Conservation (phyloP, 1,140 invertebrate species). For the silkworm (Bombyx mori) region ASM3026992v2 NC_085130.1:11851001-11851500, state of each 20-base stretch:
- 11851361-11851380: constrained; percentile 44
- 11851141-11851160: constrained; percentile 40
- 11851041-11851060: constrained; percentile 54
- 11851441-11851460: constrained; percentile 61
- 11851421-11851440: constrained; percentile 56
- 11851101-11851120: constrained; percentile 61
- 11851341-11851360: constrained; percentile 27
- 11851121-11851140: constrained; percentile 59
- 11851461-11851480: constrained; percentile 57
- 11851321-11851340: constrained; percentile 35
- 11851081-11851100: constrained; percentile 43
- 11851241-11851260: constrained; percentile 62
- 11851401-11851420: constrained; percentile 55
- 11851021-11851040: constrained; percentile 40
- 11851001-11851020: constrained; percentile 30
- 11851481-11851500: constrained; percentile 86
- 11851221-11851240: constrained; percentile 47
- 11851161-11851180: constrained; percentile 37
- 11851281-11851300: constrained; percentile 26
- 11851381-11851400: constrained; percentile 39
- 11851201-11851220: constrained; percentile 43
- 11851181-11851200: constrained; percentile 32
- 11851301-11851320: constrained; percentile 28
- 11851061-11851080: constrained; percentile 46
- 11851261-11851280: constrained; percentile 23